phyloP scores from a whole-genome alignment of 2,888 invertebrate species.

The Chrysotoxum bicinctum region DNA sequence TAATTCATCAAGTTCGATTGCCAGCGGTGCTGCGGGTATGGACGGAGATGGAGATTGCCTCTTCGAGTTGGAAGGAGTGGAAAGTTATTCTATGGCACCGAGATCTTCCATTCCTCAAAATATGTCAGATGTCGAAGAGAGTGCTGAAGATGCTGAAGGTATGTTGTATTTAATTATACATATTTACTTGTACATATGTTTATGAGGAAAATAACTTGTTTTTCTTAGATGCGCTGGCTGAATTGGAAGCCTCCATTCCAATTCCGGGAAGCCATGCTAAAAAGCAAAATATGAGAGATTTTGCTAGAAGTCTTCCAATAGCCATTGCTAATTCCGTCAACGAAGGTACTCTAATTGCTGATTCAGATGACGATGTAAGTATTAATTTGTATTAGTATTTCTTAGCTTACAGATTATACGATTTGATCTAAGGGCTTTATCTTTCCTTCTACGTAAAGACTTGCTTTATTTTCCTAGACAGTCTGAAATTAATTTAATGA shows the following conservation, averaged over 20 bases:
- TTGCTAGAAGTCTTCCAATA: slow-evolving; percentile 91
- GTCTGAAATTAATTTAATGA: too few species aligned
- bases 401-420: too few species aligned
- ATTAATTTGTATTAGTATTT: too few species aligned
- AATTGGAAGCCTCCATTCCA: slow-evolving; percentile 78
- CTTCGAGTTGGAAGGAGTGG: slow-evolving; percentile 88
- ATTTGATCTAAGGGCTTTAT: too few species aligned
- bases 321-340: slow-evolving; percentile 84
- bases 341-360: slow-evolving; percentile 74
- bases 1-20: slow-evolving; percentile 53
- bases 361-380: slow-evolving; percentile 78
- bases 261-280: slow-evolving; percentile 75
- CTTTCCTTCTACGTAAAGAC: too few species aligned
- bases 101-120: slow-evolving; percentile 69
- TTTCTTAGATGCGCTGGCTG: slow-evolving; percentile 79
- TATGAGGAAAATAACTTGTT: background rate
- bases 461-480: too few species aligned
- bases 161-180: slow-evolving; percentile 74
- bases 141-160: slow-evolving; percentile 91
- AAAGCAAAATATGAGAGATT: slow-evolving; percentile 74
- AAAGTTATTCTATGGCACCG: slow-evolving; percentile 70
- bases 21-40: slow-evolving; percentile 82
- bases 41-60: slow-evolving; percentile 86
- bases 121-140: slow-evolving; percentile 86
- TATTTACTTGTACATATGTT: too few species aligned